Base-by-base conservation (phyloP, 2,113 vertebrate species). In the Picathartes gymnocephalus region DNA sequence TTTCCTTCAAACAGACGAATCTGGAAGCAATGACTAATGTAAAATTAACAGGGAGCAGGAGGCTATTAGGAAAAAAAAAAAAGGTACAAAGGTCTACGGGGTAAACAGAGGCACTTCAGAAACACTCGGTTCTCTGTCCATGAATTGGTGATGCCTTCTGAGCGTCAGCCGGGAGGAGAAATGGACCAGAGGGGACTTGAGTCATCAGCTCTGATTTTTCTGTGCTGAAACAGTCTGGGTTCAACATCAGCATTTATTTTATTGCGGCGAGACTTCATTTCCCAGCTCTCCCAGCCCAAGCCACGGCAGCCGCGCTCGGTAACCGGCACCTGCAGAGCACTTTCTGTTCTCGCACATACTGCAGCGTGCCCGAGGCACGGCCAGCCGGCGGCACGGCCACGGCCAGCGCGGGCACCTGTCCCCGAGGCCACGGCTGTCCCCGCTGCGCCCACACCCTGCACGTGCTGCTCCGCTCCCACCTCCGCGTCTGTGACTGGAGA, bases 1-100 rank as follows among this genome's bases (percentile, higher is more conserved):
- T 13, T 84, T 74, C 92, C 92, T 93, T 73, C 50, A 89, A 70
- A 83, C 73, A 92, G 37, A 3, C 10, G 35, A 27, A 50, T 82
- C 82, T 45, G 27, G 44, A 45, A 92, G 82, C 72, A 82, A 66
- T 95, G 92, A 94, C 88, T 96, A 91, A 95, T 61, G 58, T 23
- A 48, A 86, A 73, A 90, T 80, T 86, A 88, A 50, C 82, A 82
- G 2, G 8, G 57, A 80, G 92, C 54, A 13, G 56, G 30, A 77
- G 58, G 47, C 73, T 90, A 76, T 35, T 47, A 6, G 27, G 62
- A 56, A 33, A 47, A 40, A 39, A 77, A 70, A 54, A 47, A 71
- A 56, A 50, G 20, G 93, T 68, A 60, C 71, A 87, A 28, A 95
- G 77, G 71, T 91, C 96, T 66, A 3, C 1, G 3, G n/a, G 58